Evolutionary conservation across 2,797 vertebrate genomes (phyloP).

Genomic region (Trichosurus vulpecula): DNA sequence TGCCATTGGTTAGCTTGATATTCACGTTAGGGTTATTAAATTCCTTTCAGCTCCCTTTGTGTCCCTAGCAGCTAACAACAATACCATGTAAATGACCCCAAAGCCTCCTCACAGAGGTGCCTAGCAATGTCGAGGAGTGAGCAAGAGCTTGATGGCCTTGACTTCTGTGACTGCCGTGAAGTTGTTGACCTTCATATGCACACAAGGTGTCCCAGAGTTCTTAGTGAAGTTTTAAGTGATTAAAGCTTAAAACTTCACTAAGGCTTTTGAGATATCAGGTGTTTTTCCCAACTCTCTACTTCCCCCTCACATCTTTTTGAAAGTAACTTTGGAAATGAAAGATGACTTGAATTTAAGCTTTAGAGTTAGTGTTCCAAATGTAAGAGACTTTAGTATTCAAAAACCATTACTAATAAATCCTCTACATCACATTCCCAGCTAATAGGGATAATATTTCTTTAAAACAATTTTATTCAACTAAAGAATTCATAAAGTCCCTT

Average conservation of each 20-base stretch:
- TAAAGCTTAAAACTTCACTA: neutral
- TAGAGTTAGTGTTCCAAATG: neutral
- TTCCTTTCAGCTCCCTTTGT: neutral
- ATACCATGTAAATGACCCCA: neutral
- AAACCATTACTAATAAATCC: constrained; percentile 13
- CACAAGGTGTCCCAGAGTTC: neutral
- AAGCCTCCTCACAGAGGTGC: neutral
- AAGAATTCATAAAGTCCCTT: constrained; percentile 6
- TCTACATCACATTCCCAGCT: constrained; percentile 6
- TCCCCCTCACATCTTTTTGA: constrained; percentile 5
- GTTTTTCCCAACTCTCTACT: constrained; percentile 23
- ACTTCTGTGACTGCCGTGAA: neutral
- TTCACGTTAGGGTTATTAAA: neutral
- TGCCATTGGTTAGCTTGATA: neutral
- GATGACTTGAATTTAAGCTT: constrained; percentile 29
- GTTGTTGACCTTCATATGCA: neutral
- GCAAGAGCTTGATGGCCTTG: neutral
- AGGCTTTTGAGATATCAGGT: neutral
- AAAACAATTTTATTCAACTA: constrained; percentile 7
- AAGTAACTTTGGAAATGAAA: constrained; percentile 20
- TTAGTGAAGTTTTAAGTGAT: neutral
- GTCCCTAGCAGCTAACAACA: neutral
- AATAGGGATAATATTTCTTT: neutral
- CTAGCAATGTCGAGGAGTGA: neutral
- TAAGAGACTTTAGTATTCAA: neutral